Evolutionary conservation across 2,888 invertebrate species (phyloP), one percentile per base, ranked within the genome.

Genomic region (Ormyrus nitidulus): DNA sequence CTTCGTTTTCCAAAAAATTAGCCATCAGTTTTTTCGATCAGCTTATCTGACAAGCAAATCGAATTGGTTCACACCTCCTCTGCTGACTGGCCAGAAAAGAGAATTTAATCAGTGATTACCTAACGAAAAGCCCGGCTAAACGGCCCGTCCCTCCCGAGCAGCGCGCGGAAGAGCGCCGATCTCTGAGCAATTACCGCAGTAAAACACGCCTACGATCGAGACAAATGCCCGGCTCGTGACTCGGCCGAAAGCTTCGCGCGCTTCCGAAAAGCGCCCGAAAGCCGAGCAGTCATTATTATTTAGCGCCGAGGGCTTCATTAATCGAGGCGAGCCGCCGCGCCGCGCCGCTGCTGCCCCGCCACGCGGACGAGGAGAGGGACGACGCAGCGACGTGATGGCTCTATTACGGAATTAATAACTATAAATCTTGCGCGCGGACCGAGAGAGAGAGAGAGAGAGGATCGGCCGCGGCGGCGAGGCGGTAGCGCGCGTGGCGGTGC

Each of bases 321-420:
- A 71, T 56, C 62, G 65, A 69, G 62, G 58, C 69, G 68, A 19
- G 19, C 19, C 19, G 19, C 75, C 61, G 71, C 64, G 59, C 75
- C 71, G 76, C 66, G 77, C 71, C 78, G 82, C 75, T 75, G 62
- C 77, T 59, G 77, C 75, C 49, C 59, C 79, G 71, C 62, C 64
- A 68, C 59, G 59, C 77, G 70, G 68, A 70, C 70, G 34, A 13
- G 44, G 19, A 19, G 3, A 1, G 10, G 6, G 6, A n/a, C 68
- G 19, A n/a, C 51, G 65, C 19, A 65, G 51, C 51, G 8, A 56
- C 34, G 85, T 87, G 88, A 89, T 88, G 86, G 86, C 87, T 88
- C 87, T 86, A 88, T 89, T 89, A 87, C 86, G 87, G 87, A 88
- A 89, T 88, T 87, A 88, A 88, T 89, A 88, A 88, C 87, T 87